These are phyloP conservation scores for Cyrtonyx montezumae DNA, from an alignment of 2,113 vertebrate genomes.

Conservation along the genomic window DNA sequence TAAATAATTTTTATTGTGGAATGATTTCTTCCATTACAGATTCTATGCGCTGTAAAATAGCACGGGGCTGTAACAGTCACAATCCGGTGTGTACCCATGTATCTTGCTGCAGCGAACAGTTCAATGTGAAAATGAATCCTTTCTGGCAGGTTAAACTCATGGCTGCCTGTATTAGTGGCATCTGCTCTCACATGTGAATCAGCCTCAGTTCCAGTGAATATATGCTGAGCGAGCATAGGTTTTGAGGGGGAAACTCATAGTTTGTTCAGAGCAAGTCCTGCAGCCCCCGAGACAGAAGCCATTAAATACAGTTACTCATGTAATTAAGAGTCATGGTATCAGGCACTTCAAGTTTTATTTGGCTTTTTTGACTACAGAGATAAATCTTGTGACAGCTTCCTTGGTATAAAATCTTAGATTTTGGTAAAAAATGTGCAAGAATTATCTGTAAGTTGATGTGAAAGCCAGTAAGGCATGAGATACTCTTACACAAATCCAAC, in stretches of 20 bases:
- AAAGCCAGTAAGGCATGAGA: not conserved
- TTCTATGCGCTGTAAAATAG: conserved; percentile 71
- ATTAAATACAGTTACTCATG: conserved; percentile 43
- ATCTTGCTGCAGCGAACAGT: conserved; percentile 44
- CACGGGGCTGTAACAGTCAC: conserved; percentile 59
- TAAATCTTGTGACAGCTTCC: conserved; percentile 22
- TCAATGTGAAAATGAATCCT: conserved; percentile 45
- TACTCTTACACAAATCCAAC: not conserved
- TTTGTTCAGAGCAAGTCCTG: conserved; percentile 4
- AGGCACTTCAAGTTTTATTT: not conserved
- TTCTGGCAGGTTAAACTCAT: conserved; percentile 42
- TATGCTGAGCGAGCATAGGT: not conserved
- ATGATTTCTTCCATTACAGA: conserved; percentile 71
- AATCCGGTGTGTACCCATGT: conserved; percentile 59
- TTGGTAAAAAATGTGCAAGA: not conserved
- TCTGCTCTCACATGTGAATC: conserved; percentile 25
- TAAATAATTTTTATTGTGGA: conserved; percentile 77
- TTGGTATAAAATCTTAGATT: not conserved
- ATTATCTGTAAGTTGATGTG: not conserved
- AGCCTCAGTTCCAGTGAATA: not conserved
- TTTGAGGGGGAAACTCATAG: conserved; percentile 1
- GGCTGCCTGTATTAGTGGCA: conserved; percentile 14
- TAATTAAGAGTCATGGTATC: conserved; percentile 37
- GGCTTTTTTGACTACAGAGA: conserved; percentile 2
- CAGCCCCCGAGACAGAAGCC: not conserved